Base-by-base conservation (phyloP, 2,113 vertebrate genomes). In the Octodon degus region DNA sequence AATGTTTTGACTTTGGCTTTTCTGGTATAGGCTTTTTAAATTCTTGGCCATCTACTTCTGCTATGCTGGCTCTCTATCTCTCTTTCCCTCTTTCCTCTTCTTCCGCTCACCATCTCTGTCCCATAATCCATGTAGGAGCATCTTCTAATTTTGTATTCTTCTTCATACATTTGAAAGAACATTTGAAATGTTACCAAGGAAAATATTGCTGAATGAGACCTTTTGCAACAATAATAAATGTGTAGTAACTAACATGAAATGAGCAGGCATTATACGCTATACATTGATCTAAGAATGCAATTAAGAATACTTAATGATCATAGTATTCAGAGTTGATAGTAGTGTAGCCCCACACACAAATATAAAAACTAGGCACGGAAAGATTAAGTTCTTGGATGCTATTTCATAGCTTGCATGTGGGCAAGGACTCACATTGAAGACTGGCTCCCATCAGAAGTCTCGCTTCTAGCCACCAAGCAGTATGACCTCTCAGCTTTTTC, bases 21-120 rank as follows among this genome's bases (percentile, higher is more conserved):
- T 94, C 70, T 90, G 12, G 14, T 86, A 62, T 74, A 82, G 83
- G 60, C 53, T 96, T 91, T 98, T 93, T 93, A 80, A 67, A 60
- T 67, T 82, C n/a, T 80, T 88, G 88, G 24, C 50, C 76, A 50
- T 65, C 13, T n/a, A 5, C 3, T 30, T 94, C 22, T 37, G 25
- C 76, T 62, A 25, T 76, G 43, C 22, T 7, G 27, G 86, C 5
- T n/a, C 9, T 40, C 7, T 83, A 27, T 84, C 8, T 30, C 19
- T 43, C 5, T 55, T 7, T 86, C 58, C 62, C 40, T 58, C 81
- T 63, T 65, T 80, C 19, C 19, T 9, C 72, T 58, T 50, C 40
- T 32, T 30, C 67, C 5, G 8, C 88, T 55, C 25, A 7, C 67
- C 67, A 34, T 30, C 5, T 34, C 63, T 63, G 22, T 63, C 87